phyloP scores from a whole-genome alignment of 2,888 invertebrate species.

The Lasioglossum malachurum region DNA sequence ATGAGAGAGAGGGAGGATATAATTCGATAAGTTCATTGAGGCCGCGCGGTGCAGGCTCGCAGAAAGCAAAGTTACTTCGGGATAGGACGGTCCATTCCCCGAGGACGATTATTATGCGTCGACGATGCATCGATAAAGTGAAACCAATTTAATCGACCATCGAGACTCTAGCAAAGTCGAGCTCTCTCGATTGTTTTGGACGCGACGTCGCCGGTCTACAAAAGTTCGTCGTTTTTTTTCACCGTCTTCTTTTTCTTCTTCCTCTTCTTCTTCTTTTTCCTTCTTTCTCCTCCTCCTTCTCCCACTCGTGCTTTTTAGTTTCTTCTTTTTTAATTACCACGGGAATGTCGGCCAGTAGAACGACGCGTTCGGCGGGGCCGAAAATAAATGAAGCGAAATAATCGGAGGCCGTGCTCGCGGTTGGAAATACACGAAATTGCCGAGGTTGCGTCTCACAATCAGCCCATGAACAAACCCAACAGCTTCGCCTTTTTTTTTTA shows the following conservation, averaged over 20 bases:
- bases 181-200: slow-evolving; percentile 15
- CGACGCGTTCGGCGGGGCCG: slow-evolving; percentile 12
- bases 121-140: slow-evolving; percentile 29
- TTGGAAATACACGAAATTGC: slow-evolving; percentile 33
- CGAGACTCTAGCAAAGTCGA: slow-evolving; percentile 24
- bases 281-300: not conserved
- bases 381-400: slow-evolving; percentile 46
- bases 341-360: slow-evolving; percentile 26
- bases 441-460: slow-evolving; percentile 7
- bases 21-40: slow-evolving; percentile 69
- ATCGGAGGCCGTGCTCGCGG: slow-evolving; percentile 12
- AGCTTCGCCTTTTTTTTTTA: not conserved
- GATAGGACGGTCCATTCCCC: slow-evolving; percentile 31
- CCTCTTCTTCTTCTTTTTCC: too few relatives aligned
- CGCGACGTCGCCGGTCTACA: not conserved
- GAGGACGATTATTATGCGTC: slow-evolving; percentile 43
- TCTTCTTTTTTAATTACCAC: slow-evolving; percentile 37
- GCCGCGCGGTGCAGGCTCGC: slow-evolving; percentile 46
- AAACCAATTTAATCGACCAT: slow-evolving; percentile 46
- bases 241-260: not conserved
- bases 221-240: slow-evolving; percentile 22
- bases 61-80: slow-evolving; percentile 64
- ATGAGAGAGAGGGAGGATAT: slow-evolving; percentile 10
- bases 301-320: not conserved
- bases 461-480: not conserved